Evolutionary conservation across 2,888 invertebrate genomes (phyloP).

Genomic region (Ochropacha duplaris): DNA sequence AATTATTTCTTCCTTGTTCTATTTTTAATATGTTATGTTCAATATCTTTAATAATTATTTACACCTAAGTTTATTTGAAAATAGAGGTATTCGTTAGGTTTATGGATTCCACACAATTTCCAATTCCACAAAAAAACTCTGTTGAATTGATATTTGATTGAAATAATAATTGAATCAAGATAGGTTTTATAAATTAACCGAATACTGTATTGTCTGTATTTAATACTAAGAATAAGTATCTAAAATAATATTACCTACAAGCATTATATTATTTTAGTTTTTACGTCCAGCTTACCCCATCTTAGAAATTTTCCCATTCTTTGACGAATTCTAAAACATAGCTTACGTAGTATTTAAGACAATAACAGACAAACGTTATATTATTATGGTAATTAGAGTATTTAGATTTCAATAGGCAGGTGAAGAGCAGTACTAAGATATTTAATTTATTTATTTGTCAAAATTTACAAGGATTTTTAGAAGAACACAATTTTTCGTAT

Average conservation of each 20-base stretch:
- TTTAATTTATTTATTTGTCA: background rate
- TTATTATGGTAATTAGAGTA: background rate
- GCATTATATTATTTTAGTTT: background rate
- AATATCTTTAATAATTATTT: too few relatives aligned
- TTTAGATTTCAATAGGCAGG: constrained; percentile 79
- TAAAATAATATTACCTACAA: too few relatives aligned
- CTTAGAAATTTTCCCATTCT: background rate
- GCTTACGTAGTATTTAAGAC: background rate
- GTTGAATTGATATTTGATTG: too few relatives aligned
- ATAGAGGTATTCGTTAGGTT: too few relatives aligned
- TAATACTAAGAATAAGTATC: too few relatives aligned
- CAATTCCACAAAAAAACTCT: too few relatives aligned
- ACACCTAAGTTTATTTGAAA: too few relatives aligned
- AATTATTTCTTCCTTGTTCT: background rate
- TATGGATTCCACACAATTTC: too few relatives aligned
- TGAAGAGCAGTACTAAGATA: background rate
- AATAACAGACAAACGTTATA: background rate
- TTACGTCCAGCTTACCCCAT: background rate
- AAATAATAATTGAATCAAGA: too few relatives aligned
- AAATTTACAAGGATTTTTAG: background rate
- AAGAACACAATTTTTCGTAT: background rate
- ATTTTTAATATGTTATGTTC: too few relatives aligned
- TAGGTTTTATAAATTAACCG: too few relatives aligned
- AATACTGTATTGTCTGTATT: too few relatives aligned
- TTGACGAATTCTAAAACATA: background rate